Evolutionary conservation across 1,140 invertebrate genomes (phyloP), one percentile per base, ranked within the genome.

Genomic region (Brachionus sp.): DNA sequence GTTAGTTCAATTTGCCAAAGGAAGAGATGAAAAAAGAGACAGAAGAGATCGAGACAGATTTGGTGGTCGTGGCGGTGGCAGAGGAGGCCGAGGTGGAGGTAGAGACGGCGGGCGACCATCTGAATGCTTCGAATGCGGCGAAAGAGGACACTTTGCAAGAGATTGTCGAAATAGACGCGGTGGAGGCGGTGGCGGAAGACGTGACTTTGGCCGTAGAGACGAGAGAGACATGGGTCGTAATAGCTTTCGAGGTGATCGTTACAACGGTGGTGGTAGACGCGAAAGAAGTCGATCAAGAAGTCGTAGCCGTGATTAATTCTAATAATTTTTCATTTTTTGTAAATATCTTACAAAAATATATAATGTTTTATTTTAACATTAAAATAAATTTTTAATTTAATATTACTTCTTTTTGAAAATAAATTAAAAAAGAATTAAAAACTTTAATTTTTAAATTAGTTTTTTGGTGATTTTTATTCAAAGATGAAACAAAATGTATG

Each of bases 1-100:
- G 77, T n/a, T 80, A 29, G 50, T 80, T 37, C 50, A 80, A 19
- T 80, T 80, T 80, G 77, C 77, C 77, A 57, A 66, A 37, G 77
- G 77, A 62, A 80, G 16, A 62, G 50, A 57, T 64, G 37, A 66
- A 50, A 66, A 35, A 39, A 37, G 50, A 80, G 77, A 57, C 12
- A 80, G 77, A 62, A 62, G 75, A 53, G 46, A 50, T 12, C 6
- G 77, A 23, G 50, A 57, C 50, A 25, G 50, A 53, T 13, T 6
- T n/a, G 50, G 50, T 13, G 46, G 23, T 35, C 29, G 77, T 62
- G 33, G 35, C 19, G 16, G 77, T 13, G 44, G 19, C 19, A 19
- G 50, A 62, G 19, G 77, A 10, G 33, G 62, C 10, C 13, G 50
- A 7, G 25, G 46, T 39, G 62, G 50, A 23, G 77, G 77, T 6